These are phyloP conservation scores for Nannobrachium achirus DNA, from an alignment of 2,113 vertebrate genomes.

Conservation along the genomic window DNA sequence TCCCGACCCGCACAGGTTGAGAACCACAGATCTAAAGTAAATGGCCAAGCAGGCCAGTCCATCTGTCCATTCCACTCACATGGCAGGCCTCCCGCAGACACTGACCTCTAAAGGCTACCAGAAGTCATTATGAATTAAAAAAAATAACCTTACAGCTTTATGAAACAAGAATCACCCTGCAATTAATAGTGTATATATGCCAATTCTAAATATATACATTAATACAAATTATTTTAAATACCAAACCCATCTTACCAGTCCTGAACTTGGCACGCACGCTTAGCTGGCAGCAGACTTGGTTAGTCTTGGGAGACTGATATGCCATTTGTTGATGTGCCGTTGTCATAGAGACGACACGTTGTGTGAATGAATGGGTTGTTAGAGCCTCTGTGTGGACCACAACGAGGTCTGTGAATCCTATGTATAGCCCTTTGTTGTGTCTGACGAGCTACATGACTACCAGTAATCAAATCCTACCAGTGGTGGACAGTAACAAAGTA, in stretches of 20 bases:
- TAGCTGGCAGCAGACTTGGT: slow-evolving; percentile 30
- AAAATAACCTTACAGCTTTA: no score
- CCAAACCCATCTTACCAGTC: slow-evolving; percentile 47
- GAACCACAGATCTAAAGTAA: no score
- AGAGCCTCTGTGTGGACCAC: neutral
- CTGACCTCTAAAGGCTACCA: no score
- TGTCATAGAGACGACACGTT: slow-evolving; percentile 47
- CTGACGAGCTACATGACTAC: neutral
- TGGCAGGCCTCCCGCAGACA: no score
- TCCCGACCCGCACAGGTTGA: no score
- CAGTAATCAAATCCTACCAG: no score
- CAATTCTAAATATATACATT: neutral
- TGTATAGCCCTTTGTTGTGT: slow-evolving; percentile 4
- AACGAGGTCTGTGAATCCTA: slow-evolving; percentile 5
- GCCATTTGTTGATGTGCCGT: slow-evolving; percentile 57
- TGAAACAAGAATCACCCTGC: no score
- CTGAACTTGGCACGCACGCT: slow-evolving; percentile 33
- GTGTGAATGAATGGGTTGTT: slow-evolving; percentile 26
- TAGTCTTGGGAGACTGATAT: slow-evolving; percentile 24
- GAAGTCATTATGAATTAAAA: no score
- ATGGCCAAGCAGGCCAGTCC: no score
- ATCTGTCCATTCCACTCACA: no score
- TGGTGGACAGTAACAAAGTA: no score
- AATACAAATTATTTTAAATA: neutral
- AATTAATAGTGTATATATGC: no score